Conservation (phyloP, 2,797 vertebrate species). For the Intellagama lesueurii region DNA sequence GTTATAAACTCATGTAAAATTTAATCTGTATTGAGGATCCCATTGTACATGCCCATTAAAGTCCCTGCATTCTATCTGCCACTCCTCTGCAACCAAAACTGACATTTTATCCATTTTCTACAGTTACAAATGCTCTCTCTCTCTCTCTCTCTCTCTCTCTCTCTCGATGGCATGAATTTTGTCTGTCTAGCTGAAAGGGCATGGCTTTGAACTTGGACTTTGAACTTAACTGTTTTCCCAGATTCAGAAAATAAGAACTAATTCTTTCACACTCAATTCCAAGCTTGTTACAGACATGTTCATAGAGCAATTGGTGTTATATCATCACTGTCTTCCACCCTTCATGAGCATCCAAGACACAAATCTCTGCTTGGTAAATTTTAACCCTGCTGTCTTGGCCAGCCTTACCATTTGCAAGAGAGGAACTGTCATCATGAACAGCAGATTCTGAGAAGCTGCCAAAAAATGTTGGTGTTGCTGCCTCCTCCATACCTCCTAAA, state of each 20-base stretch:
- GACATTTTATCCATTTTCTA: too few species aligned
- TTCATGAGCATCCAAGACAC: background rate
- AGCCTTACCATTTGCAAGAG: background rate
- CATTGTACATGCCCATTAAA: too few species aligned
- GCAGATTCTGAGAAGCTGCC: background rate
- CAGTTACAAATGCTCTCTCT: too few species aligned
- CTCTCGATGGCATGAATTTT: too few species aligned
- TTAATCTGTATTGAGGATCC: too few species aligned
- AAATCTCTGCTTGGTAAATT: background rate
- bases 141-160: too few species aligned
- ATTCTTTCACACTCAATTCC: background rate
- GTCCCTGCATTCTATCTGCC: too few species aligned
- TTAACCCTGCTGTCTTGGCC: background rate
- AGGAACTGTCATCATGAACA: too few species aligned
- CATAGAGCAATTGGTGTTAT: background rate
- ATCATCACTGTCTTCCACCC: too few species aligned
- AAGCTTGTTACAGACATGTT: background rate
- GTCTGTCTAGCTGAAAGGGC: too few species aligned
- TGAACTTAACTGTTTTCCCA: background rate
- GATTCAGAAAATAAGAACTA: background rate
- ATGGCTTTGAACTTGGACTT: background rate
- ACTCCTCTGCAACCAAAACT: too few species aligned
- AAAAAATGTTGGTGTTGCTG: background rate
- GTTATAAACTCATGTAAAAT: too few species aligned
- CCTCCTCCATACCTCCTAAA: background rate